Evolutionary conservation across 2,888 invertebrate genomes (phyloP).

Genomic region (Dicycla oo): DNA sequence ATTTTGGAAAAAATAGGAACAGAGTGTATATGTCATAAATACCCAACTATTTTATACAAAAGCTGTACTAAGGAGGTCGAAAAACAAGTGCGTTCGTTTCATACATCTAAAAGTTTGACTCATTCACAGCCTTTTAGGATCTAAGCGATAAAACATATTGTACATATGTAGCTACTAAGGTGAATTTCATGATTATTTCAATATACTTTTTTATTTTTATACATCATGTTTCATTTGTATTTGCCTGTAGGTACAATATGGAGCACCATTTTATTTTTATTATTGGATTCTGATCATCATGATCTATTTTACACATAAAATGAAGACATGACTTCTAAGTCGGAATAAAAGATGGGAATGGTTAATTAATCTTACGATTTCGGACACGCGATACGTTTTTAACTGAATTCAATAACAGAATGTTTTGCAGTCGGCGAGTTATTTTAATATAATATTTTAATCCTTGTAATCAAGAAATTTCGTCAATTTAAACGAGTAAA

Average conservation of each 20-base stretch:
- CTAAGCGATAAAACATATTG: constrained; percentile 48
- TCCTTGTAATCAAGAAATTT: constrained; percentile 9
- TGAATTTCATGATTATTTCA: constrained; percentile 45
- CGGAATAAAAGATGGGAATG: not conserved
- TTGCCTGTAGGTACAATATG: constrained; percentile 24
- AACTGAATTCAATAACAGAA: not conserved
- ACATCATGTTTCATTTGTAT: constrained; percentile 51
- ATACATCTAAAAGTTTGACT: constrained; percentile 26
- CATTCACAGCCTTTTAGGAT: constrained; percentile 54
- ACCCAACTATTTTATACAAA: constrained; percentile 20
- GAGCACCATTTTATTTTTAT: constrained; percentile 42
- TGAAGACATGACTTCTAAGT: not conserved
- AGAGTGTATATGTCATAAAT: constrained; percentile 21
- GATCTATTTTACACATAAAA: constrained; percentile 1
- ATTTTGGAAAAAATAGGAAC: too few species aligned
- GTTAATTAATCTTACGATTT: not conserved
- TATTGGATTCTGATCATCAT: not conserved
- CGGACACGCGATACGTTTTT: not conserved
- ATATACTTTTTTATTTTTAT: constrained; percentile 57
- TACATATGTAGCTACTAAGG: constrained; percentile 38
- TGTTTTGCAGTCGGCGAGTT: not conserved
- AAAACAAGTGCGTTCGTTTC: constrained; percentile 43
- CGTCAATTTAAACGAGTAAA: constrained; percentile 17
- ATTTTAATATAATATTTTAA: constrained; percentile 9
- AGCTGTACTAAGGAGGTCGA: constrained; percentile 14